phyloP scores from a whole-genome alignment of 2,888 invertebrate genomes.

The Xestobium rufovillosum region DNA sequence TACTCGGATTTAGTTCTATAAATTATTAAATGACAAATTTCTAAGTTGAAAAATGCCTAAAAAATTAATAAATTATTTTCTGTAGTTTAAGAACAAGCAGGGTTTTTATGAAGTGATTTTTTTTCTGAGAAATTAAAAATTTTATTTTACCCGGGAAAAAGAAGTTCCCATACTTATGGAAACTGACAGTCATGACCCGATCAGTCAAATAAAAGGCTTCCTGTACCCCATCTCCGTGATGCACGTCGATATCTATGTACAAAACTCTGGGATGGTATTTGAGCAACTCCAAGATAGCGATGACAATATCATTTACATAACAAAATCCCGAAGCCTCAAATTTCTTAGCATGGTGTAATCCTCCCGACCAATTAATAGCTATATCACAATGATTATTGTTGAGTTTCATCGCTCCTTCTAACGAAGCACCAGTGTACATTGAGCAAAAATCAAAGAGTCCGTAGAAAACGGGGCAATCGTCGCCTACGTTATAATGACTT shows the following conservation, averaged over 20 bases:
- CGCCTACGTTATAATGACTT: slow-evolving; percentile 94
- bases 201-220: slow-evolving; percentile 97
- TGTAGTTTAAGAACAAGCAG: too few relatives aligned
- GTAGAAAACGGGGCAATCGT: slow-evolving; percentile 94
- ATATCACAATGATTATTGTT: slow-evolving; percentile 95
- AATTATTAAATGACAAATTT: too few relatives aligned
- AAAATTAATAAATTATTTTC: too few relatives aligned
- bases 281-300: slow-evolving; percentile 89
- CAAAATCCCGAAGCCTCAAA: slow-evolving; percentile 99
- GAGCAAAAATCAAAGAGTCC: slow-evolving; percentile 98
- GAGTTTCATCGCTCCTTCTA: slow-evolving; percentile 93
- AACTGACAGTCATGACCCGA: slow-evolving; percentile 98
- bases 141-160: slow-evolving; percentile 91
- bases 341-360: slow-evolving; percentile 98
- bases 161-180: slow-evolving; percentile 96
- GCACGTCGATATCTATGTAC: slow-evolving; percentile 98
- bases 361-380: slow-evolving; percentile 99
- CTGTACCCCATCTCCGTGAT: slow-evolving; percentile 95
- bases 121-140: too few relatives aligned
- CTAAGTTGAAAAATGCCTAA: too few relatives aligned
- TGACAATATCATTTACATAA: slow-evolving; percentile 98
- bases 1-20: too few relatives aligned
- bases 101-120: too few relatives aligned
- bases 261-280: slow-evolving; percentile 91
- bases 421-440: slow-evolving; percentile 95